Evolutionary conservation across 2,797 vertebrate genomes (phyloP).

Genomic region (Hoplostethus mediterraneus): DNA sequence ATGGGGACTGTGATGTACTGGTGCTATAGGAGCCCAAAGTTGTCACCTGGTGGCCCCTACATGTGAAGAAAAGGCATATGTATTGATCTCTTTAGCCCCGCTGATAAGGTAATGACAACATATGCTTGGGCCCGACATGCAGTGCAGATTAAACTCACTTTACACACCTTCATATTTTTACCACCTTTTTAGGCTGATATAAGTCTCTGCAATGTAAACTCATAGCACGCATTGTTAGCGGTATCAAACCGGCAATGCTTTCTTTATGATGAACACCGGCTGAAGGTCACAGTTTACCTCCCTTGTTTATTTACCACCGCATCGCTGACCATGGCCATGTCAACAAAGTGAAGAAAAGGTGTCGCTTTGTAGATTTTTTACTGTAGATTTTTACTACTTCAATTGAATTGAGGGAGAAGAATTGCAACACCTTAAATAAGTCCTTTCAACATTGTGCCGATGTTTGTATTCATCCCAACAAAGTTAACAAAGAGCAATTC

Average conservation of each 20-base stretch:
- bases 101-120: constrained; percentile 77
- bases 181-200: too few relatives aligned
- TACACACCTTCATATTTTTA: too few relatives aligned
- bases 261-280: too few relatives aligned
- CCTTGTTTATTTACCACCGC: not conserved
- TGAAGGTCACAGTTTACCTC: not conserved
- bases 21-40: constrained; percentile 79
- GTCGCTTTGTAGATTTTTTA: too few relatives aligned
- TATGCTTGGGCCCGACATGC: not conserved
- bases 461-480: not conserved
- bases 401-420: not conserved
- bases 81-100: constrained; percentile 88
- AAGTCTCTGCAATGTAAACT: too few relatives aligned
- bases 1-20: constrained; percentile 86
- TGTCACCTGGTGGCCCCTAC: constrained; percentile 87
- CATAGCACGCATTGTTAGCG: too few relatives aligned
- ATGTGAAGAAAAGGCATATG: constrained; percentile 80
- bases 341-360: not conserved
- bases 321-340: not conserved
- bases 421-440: not conserved
- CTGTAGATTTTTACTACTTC: too few relatives aligned
- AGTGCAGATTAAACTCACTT: too few relatives aligned
- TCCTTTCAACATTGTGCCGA: not conserved
- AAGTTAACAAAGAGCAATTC: constrained; percentile 30
- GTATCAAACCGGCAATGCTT: too few relatives aligned